Evolutionary conservation across 2,113 vertebrate genomes (phyloP).

Genomic region (Lathamus discolor): DNA sequence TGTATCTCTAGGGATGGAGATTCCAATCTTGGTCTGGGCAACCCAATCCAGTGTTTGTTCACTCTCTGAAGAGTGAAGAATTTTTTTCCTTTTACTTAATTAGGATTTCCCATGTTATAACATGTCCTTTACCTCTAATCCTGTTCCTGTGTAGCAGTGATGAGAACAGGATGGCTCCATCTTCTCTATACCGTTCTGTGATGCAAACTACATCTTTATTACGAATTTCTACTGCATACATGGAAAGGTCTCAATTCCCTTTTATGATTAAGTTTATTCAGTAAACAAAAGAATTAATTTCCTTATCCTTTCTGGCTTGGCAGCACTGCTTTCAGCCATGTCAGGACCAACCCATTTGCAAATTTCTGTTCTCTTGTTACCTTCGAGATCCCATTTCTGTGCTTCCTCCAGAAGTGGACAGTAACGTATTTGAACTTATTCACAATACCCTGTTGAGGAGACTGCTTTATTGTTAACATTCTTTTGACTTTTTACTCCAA

Average conservation of each 20-base stretch:
- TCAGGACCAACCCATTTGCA: neutral
- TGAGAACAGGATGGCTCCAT: neutral
- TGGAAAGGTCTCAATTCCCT: neutral
- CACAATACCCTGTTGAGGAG: neutral
- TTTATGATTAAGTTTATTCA: neutral
- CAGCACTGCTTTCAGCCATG: neutral
- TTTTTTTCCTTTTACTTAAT: neutral
- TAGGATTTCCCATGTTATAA: neutral
- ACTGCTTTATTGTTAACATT: neutral
- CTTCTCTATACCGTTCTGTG: neutral
- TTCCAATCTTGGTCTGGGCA: neutral
- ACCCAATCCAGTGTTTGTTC: neutral
- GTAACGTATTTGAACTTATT: neutral
- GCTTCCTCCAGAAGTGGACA: neutral
- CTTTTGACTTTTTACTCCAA: neutral
- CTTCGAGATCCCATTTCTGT: neutral
- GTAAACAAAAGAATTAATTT: neutral
- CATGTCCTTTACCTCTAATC: neutral
- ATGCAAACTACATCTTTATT: neutral
- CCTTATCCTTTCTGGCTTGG: neutral
- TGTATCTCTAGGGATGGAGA: neutral
- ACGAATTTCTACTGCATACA: neutral
- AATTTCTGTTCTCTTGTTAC: neutral
- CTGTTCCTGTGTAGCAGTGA: neutral
- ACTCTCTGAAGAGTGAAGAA: neutral